Base-by-base conservation (phyloP, 2,888 invertebrate genomes). In the Scelioninae gen. 2 region DNA sequence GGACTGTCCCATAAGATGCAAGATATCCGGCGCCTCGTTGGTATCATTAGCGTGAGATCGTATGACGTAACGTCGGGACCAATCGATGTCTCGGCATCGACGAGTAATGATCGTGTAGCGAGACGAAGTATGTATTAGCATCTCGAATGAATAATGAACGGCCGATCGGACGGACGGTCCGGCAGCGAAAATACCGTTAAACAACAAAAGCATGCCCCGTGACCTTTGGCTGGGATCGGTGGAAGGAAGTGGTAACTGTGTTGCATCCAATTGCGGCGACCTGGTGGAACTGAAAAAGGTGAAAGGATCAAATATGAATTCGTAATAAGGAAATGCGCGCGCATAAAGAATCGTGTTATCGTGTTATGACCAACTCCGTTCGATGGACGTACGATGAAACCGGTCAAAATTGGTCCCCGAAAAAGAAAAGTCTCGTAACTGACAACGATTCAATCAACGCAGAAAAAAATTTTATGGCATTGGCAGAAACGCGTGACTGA, bases 41-140 rank as follows among this genome's bases (percentile, higher is more conserved):
- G 80, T 81, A 82, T 84, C 84, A 84, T 84, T 85, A 85, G 83
- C 71, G 81, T 81, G 79, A 82, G 82, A 83, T 83, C 81, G 81
- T 81, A 82, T 85, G 84, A 85, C 85, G 83, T 84, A 85, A 53
- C 81, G 67, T 53, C 39, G 83, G 82, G 52, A 77, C 81, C 81
- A 80, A 83, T 83, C 82, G 79, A 80, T 82, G 81, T 82, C 81
- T 76, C 78, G 77, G 77, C 79, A 78, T 78, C 78, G 57, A 55
- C 77, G 75, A 78, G 81, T 81, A 81, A 83, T 81, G 82, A 82
- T 81, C 82, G 79, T 80, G 81, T 80, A 80, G 79, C 79, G 75
- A 78, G 69, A 61, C 53, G 78, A 78, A 81, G 78, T 82, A 64
- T 73, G 64, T 70, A 83, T 84, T 84, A 83, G 83, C 84, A 83